Conservation (phyloP, 1,140 invertebrate species). For the Hormaphis cornu region DNA sequence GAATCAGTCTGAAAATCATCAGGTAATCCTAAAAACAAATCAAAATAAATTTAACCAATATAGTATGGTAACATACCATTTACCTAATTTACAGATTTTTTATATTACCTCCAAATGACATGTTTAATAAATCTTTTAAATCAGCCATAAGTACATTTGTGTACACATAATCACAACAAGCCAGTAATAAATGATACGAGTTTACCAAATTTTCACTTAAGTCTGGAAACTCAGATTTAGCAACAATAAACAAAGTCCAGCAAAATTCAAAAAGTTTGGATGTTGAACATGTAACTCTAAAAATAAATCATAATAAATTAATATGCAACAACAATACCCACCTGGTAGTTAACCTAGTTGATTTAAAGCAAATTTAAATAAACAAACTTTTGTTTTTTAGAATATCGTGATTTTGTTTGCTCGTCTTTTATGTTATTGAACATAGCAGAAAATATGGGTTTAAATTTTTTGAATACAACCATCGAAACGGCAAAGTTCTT, state of each 20-base stretch:
- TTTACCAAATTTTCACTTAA: constrained; percentile 88
- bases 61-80: too few species aligned
- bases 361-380: neutral
- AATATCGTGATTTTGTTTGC: constrained; percentile 42
- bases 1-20: constrained; percentile 57
- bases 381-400: constrained; percentile 58
- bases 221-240: constrained; percentile 74
- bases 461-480: constrained; percentile 87
- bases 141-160: constrained; percentile 72
- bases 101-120: constrained; percentile 68
- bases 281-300: constrained; percentile 60
- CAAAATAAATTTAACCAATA: constrained; percentile 18
- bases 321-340: neutral
- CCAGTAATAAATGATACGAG: constrained; percentile 83
- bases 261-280: constrained; percentile 82
- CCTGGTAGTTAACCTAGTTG: neutral
- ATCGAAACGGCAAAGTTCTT: constrained; percentile 90
- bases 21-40: constrained; percentile 54
- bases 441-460: constrained; percentile 75
- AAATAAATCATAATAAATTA: constrained; percentile 42
- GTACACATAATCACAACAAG: constrained; percentile 84
- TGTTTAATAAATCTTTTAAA: constrained; percentile 61
- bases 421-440: constrained; percentile 46
- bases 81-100: too few species aligned
- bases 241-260: constrained; percentile 85